A percentile compares a stretch with the other conserved stretches of the same genome.
Evolutionary conservation across 1,140 invertebrate genomes (phyloP).

Genomic region (Uloborus diversus): DNA sequence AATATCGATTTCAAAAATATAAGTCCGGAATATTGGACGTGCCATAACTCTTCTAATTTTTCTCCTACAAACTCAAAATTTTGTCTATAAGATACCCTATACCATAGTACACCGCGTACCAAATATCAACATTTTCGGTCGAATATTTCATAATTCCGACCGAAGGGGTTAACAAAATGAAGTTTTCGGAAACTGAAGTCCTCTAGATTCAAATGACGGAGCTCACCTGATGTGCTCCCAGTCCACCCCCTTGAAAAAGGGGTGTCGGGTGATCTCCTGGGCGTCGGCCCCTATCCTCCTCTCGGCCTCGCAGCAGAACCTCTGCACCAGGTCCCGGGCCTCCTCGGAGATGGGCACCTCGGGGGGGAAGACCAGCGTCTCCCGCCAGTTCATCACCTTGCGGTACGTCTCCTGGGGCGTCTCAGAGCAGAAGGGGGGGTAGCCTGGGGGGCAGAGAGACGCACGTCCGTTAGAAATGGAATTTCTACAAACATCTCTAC

Average conservation of each 20-base stretch:
- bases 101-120: too few species aligned
- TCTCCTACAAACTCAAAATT: too few species aligned
- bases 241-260: slow-evolving; percentile 72
- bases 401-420: slow-evolving; percentile 99
- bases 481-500: too few species aligned
- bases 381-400: slow-evolving; percentile 99
- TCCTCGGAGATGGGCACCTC: slow-evolving; percentile 97
- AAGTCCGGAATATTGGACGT: too few species aligned
- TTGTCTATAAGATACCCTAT: too few species aligned
- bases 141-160: too few species aligned
- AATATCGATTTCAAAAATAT: too few species aligned
- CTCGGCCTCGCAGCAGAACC: slow-evolving; percentile 95
- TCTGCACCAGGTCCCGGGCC: slow-evolving; percentile 67
- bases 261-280: slow-evolving; percentile 70
- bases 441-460: slow-evolving; percentile 72
- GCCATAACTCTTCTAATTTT: too few species aligned
- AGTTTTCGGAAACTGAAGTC: too few species aligned
- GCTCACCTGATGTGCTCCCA: slow-evolving; percentile 81
- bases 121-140: too few species aligned
- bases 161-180: too few species aligned
- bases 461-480: too few species aligned
- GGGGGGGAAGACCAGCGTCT: slow-evolving; percentile 97
- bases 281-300: slow-evolving; percentile 72
- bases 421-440: slow-evolving; percentile 99
- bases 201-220: not conserved